Conservation (phyloP, 2,113 vertebrate genomes). For the Varanus komodoensis region DNA sequence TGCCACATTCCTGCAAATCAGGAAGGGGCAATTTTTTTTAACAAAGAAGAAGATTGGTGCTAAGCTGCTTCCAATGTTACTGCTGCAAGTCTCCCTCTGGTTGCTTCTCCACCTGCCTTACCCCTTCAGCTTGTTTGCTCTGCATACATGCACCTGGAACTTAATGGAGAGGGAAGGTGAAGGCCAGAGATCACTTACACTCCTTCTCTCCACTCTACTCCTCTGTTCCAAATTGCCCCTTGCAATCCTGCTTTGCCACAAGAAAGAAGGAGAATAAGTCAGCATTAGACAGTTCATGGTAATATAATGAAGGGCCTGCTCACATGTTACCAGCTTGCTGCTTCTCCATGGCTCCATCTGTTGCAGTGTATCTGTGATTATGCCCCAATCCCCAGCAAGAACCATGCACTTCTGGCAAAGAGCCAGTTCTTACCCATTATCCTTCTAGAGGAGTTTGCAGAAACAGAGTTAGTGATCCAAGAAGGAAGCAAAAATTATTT, state of each 20-base stretch:
- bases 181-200: background rate
- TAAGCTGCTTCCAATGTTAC: background rate
- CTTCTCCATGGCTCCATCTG: background rate
- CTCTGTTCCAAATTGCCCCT: constrained; percentile 1
- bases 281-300: background rate
- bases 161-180: background rate
- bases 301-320: background rate
- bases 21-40: background rate
- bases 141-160: background rate
- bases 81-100: background rate
- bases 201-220: background rate
- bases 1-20: background rate
- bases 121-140: background rate
- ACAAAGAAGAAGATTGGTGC: background rate
- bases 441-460: background rate
- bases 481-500: background rate
- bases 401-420: background rate
- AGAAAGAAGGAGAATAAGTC: background rate
- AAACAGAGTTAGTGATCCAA: background rate
- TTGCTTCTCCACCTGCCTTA: background rate
- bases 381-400: background rate
- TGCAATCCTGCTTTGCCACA: background rate
- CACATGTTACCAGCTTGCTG: background rate
- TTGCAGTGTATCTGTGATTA: background rate
- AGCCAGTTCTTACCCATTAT: background rate